phyloP scores from a whole-genome alignment of 2,113 vertebrate genomes.

The Petrocephalus microphthalmus region DNA sequence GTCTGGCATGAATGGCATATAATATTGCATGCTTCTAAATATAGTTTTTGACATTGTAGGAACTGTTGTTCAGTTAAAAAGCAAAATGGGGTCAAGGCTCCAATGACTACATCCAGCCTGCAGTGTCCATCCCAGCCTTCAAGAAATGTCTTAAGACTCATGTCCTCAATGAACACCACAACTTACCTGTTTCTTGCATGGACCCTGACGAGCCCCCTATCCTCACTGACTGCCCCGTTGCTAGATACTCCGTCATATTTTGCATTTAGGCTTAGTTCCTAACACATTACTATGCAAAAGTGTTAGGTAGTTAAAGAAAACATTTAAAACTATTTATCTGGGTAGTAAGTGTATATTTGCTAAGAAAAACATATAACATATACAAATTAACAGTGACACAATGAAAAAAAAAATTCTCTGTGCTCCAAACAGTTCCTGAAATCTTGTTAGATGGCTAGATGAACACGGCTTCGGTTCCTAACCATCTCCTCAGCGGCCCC shows the following conservation, averaged over 20 bases:
- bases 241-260: background rate
- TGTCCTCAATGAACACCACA: background rate
- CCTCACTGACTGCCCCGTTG: background rate
- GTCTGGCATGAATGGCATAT: background rate
- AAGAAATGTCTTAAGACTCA: background rate
- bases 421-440: background rate
- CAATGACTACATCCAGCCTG: too few species aligned
- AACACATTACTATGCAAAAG: background rate
- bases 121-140: background rate
- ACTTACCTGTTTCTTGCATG: background rate
- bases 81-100: too few species aligned
- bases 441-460: too few species aligned
- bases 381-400: background rate
- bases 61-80: background rate
- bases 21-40: background rate
- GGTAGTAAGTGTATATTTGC: background rate
- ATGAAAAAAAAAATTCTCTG: background rate
- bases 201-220: background rate
- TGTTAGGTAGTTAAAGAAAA: background rate
- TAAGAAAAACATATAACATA: background rate
- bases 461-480: too few species aligned
- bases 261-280: background rate
- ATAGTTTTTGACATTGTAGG: background rate
- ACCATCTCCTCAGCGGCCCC: too few species aligned
- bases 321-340: background rate